phyloP scores from a whole-genome alignment of 1,140 invertebrate genomes.

The Saccostrea echinata region DNA sequence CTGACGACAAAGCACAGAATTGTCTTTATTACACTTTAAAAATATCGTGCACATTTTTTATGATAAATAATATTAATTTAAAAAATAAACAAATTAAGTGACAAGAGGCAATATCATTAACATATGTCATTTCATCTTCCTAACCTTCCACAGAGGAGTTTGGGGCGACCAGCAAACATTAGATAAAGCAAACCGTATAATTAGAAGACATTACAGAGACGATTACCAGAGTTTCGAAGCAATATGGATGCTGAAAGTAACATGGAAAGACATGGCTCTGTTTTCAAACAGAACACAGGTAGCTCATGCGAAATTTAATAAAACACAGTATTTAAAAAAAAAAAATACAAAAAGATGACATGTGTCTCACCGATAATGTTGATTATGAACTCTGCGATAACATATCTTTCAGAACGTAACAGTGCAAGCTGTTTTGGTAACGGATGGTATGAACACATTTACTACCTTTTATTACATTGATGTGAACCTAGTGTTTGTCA shows the following conservation, averaged over 20 bases:
- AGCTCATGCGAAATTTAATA: not conserved
- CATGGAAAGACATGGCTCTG: not conserved
- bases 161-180: not conserved
- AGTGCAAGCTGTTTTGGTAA: not conserved
- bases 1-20: too few species aligned
- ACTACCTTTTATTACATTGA: slow-evolving; percentile 18
- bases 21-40: too few species aligned
- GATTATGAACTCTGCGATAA: not conserved
- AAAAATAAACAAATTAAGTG: not conserved
- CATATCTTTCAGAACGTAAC: not conserved
- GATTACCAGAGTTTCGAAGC: not conserved
- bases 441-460: slow-evolving; percentile 11
- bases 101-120: not conserved
- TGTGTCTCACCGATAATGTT: not conserved
- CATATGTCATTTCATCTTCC: too few species aligned
- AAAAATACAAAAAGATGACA: not conserved
- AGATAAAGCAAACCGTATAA: not conserved
- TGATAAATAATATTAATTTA: not conserved
- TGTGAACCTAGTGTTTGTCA: not conserved
- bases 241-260: not conserved
- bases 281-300: slow-evolving; percentile 8
- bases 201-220: not conserved
- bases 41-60: too few species aligned
- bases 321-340: not conserved
- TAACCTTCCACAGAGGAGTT: not conserved